Base-by-base conservation (phyloP, 2,797 vertebrate genomes). In the Menidia menidia region DNA sequence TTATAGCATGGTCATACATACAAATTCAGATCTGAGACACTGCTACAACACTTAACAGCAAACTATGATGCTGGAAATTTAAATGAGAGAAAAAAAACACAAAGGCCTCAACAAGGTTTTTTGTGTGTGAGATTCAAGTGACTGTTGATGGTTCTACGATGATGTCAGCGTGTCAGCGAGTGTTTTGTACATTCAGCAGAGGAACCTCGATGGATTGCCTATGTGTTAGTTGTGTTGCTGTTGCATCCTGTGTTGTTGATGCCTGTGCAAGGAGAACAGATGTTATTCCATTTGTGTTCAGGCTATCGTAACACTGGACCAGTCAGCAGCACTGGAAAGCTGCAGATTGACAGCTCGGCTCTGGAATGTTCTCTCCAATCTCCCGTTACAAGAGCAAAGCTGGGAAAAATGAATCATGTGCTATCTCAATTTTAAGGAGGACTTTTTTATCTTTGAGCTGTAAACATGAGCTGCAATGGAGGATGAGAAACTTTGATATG, bases 331-430 rank as follows among this genome's bases (percentile, higher is more conserved):
- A 9, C 60, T 51, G 35, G 6, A 73, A 47, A 55, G 71, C 32
- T 64, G 32, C 81, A 84, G 73, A 71, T 79, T 75, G 71, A 81
- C 76, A 45, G 73, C 25, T 68, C 77, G 31, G 67, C 32, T 66
- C 62, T 81, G 80, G 84, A 87, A 89, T 79, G 35, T 83, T 79
- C 69, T 53, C 75, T 70, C 19, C 35, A 0, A 33, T 83, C 77
- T 85, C 62, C 4, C 71, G 67, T 83, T 77, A 71, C 80, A 76
- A 68, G 43, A 73, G 78, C 57, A 67, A 60, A 66, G 77, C 78
- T 84, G 83, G 79, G 84, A 86, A 89, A 82, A 78, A 18, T 33
- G 70, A 88, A 73, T 83, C 74, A 74, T 66, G 56, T 70, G 7
- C 35, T 39, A 39, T 39, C 35, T 39, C 47, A 0, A 52, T 65